phyloP scores from a whole-genome alignment of 92 coral and sea anemone genomes.

The Palythoa heliodiscus region DNA sequence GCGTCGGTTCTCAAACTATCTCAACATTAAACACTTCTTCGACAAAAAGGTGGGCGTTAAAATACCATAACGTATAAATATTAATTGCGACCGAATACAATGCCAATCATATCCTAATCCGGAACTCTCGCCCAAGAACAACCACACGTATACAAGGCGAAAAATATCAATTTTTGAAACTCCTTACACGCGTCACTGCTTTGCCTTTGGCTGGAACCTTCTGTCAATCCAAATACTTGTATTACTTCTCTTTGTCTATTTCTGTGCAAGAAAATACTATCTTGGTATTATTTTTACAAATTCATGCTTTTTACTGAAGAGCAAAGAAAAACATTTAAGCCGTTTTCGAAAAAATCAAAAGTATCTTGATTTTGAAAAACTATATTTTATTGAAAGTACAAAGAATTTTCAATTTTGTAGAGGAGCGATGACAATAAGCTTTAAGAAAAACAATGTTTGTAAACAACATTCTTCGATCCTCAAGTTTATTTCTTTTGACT shows the following conservation, averaged over 20 bases:
- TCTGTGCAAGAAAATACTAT: not conserved
- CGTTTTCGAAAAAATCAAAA: not conserved
- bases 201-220: not conserved
- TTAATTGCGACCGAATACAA: not conserved
- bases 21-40: not conserved
- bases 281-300: not conserved
- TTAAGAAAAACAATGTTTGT: not conserved
- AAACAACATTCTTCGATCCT: no score
- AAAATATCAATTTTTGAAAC: not conserved
- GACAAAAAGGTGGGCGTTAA: not conserved
- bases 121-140: not conserved
- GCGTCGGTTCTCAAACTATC: not conserved
- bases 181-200: not conserved
- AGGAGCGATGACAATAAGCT: not conserved
- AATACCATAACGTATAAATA: not conserved
- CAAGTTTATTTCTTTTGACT: not conserved
- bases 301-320: not conserved
- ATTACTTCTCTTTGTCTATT: not conserved
- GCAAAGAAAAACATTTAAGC: not conserved
- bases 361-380: not conserved
- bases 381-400: not conserved
- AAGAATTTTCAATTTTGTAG: not conserved
- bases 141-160: not conserved
- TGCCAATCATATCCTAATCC: not conserved
- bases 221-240: not conserved